Evolutionary conservation across 2,888 invertebrate genomes (phyloP), one percentile per base, ranked within the genome.

Genomic region (Rotaria macrura): DNA sequence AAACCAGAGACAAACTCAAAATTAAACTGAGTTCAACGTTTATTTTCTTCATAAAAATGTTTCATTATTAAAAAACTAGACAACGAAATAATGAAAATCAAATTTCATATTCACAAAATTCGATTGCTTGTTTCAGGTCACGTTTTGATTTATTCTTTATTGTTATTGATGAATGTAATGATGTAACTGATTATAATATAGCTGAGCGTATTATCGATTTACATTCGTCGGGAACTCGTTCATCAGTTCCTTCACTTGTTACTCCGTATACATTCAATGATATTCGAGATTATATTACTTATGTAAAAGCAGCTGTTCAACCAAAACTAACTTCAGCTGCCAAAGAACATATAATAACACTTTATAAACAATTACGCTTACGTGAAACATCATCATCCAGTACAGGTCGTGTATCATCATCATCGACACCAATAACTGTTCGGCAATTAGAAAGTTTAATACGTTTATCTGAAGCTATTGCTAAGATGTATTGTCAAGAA

Each of bases 141-240:
- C 93, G 99, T 88, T 99, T 99, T 91, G 99, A 99, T 91, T 92
- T 99, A 29, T 99, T 99, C 92, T 99, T 99, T 92, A 96, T 99
- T 88, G 92, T 99, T 2, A 95, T 98, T 3, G 99, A 99, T 90
- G 98, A 99, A 90, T 95, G 96, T 89, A 95, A 95, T 90, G 95
- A 96, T 92, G 94, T 93, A 10, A 84, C 79, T 40, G 99, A 99
- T 91, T 97, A 96, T 90, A 97, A 97, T 0, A 97, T 99, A 87
- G 99, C 98, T 0, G 93, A 95, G 87, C 95, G 96, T 90, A 98
- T 99, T 86, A 94, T 99, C 0, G 96, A 98, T 89, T 92, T 99
- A 72, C 98, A 99, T 88, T 85, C 84, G n/a, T 49, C 43, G 29
- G 74, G 72, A 55, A 65, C 72, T 55, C 84, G 85, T 65, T 49